A percentile compares a stretch with the other conserved stretches of the same genome.
Conservation (phyloP, 2,113 vertebrate genomes). For the Cercopithecus mona region DNA sequence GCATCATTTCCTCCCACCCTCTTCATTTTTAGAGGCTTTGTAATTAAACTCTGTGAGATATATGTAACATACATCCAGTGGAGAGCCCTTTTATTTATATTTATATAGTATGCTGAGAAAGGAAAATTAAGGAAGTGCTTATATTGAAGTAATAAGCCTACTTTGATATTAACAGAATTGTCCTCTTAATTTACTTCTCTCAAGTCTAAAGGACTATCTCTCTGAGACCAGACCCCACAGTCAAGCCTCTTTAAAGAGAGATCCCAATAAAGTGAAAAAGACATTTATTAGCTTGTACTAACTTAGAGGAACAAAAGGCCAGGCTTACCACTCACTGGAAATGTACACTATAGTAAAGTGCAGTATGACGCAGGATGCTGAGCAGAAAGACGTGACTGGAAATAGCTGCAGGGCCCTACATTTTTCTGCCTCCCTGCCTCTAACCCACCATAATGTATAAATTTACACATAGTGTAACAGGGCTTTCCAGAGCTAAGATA, state of each 20-base stretch:
- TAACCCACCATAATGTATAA: background rate
- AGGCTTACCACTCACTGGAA: background rate
- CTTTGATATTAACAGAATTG: slow-evolving; percentile 56
- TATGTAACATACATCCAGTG: slow-evolving; percentile 28
- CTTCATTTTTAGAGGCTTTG: slow-evolving; percentile 59
- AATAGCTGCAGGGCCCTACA: background rate
- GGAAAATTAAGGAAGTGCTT: slow-evolving; percentile 68
- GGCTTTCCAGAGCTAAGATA: background rate
- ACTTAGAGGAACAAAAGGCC: slow-evolving; percentile 17
- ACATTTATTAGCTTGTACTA: slow-evolving; percentile 34
- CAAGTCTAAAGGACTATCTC: background rate
- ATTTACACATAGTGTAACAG: background rate
- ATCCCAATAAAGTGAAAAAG: background rate
- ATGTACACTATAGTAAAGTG: background rate
- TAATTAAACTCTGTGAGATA: slow-evolving; percentile 69
- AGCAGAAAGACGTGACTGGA: background rate
- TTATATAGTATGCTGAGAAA: slow-evolving; percentile 57
- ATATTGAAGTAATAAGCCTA: slow-evolving; percentile 45
- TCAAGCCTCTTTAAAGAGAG: slow-evolving; percentile 34
- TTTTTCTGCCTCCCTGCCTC: background rate
- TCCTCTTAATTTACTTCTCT: slow-evolving; percentile 61
- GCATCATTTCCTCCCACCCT: background rate
- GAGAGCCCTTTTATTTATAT: slow-evolving; percentile 59
- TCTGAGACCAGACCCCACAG: slow-evolving; percentile 27
- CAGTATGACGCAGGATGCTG: background rate